Base-by-base conservation (phyloP, 2,113 vertebrate genomes). In the Rhinogobius similis region DNA sequence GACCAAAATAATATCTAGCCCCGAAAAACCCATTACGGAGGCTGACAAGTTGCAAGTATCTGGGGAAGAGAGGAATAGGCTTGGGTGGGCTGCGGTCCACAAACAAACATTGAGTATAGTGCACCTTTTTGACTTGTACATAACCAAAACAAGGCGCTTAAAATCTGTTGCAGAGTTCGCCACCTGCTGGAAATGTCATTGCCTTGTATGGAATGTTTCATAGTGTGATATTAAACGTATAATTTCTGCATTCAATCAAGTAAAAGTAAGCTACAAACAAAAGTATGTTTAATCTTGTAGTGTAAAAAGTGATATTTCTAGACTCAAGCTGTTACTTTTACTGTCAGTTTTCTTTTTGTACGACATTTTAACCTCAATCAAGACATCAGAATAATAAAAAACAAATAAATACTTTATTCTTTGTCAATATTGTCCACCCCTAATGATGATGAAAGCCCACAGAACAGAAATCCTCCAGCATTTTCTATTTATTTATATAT, bases 1-100 rank as follows among this genome's bases (percentile, higher is more conserved):
- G 89, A 90, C 90, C 90, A 92, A 94, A 94, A 92, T 93, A 94
- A 92, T 90, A 91, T 89, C 86, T 85, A 77, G 83, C 89, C 55
- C 88, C 74, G 76, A 92, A 89, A 93, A 92, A 93, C 82, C 90
- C 89, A 90, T 93, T 92, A 93, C 86, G 84, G 87, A 72, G 73
- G 73, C 86, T 90, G 89, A 91, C 89, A 90, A 87, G 83, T 78
- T 85, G 83, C 82, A 83, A 87, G 83, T 84, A 82, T 86, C 85
- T 64, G 48, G 85, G 72, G 86, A 88, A 79, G 87, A 82, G 70
- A 69, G 76, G 69, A 58, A 67, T 52, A 76, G 48, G 78, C 73
- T 68, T 78, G 75, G 74, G 48, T 38, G 67, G 9, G 43, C 23
- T 67, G 81, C 2, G 12, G 62, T 32, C 66, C 27, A 18, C 41